Evolutionary conservation across 2,113 vertebrate species (phyloP).

Genomic region (Peromyscus californicus): DNA sequence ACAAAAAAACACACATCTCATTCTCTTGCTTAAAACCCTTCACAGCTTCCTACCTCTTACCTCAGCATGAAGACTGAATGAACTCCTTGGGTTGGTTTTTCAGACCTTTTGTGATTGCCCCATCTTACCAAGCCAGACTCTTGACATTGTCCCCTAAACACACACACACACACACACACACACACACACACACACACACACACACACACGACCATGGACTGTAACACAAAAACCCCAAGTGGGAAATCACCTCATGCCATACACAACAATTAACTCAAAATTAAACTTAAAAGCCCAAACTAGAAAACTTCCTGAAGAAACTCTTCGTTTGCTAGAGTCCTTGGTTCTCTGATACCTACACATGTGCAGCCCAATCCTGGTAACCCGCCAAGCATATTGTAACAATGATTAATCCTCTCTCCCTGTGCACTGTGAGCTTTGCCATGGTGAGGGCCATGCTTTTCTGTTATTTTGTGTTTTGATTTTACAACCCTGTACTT

Average conservation of each 20-base stretch:
- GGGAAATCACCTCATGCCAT: neutral
- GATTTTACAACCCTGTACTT: neutral
- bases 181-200: neutral
- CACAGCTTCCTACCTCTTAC: neutral
- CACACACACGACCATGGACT: neutral
- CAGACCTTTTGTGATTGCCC: neutral
- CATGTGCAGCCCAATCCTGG: neutral
- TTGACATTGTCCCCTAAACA: neutral
- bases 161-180: neutral
- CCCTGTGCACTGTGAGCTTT: neutral
- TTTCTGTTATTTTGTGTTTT: neutral
- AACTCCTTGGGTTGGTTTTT: neutral
- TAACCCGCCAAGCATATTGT: neutral
- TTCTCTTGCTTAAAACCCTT: neutral
- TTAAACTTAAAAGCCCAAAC: neutral
- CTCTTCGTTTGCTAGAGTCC: neutral
- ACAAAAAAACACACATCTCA: neutral
- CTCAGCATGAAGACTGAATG: neutral
- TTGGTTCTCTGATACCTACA: neutral
- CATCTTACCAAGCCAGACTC: neutral
- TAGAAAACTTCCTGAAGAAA: slow-evolving; percentile 9
- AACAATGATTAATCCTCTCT: neutral
- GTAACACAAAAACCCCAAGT: neutral
- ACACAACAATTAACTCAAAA: neutral
- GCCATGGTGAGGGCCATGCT: neutral